Base-by-base conservation (phyloP, 2,888 invertebrate species). In the Punctoribates punctum region DNA sequence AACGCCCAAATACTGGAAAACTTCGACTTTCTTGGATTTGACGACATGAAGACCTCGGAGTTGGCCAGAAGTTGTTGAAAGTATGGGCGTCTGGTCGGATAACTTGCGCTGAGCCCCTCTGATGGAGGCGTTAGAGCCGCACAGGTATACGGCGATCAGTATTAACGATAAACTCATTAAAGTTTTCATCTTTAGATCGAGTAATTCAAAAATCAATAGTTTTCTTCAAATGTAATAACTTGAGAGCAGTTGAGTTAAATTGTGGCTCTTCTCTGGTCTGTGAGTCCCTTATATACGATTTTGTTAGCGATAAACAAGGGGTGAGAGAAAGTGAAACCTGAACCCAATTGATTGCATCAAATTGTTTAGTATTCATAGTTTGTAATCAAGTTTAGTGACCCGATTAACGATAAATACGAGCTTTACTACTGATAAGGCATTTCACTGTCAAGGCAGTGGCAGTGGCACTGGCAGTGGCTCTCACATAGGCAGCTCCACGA, bases 1-100 rank as follows among this genome's bases (percentile, higher is more conserved):
- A 17, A 82, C 81, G 2, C 81, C 82, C 13, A 81, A 78, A 77
- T 81, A 82, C 65, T 77, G 27, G n/a, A 57, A 60, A 6, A 79
- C 25, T 20, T 73, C 73, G 46, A 42, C 72, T 17, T 20, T 17
- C 34, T 76, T 76, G n/a, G 23, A 27, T 70, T 72, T 48, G 4
- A n/a, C 6, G 20, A 25, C 15, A 11, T 27, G 20, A 25, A 73
- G 62, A 15, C 79, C 79, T 1, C 8, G n/a, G 23, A 79, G 34
- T 20, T 60, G 42, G 0, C 79, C 79, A 2, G 78, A 73, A 11
- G 78, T 74, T 0, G 79, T 79, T 11, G 57, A n/a, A 9, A 77
- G 60, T 11, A n/a, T 48, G 9, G 73, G 76, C 54, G 70, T 34
- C 1, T 75, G 54, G n/a, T 48, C 20, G 2, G 46, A 51, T 6